Evolutionary conservation across 2,888 invertebrate species (phyloP).

Genomic region (Helobdella robusta): DNA sequence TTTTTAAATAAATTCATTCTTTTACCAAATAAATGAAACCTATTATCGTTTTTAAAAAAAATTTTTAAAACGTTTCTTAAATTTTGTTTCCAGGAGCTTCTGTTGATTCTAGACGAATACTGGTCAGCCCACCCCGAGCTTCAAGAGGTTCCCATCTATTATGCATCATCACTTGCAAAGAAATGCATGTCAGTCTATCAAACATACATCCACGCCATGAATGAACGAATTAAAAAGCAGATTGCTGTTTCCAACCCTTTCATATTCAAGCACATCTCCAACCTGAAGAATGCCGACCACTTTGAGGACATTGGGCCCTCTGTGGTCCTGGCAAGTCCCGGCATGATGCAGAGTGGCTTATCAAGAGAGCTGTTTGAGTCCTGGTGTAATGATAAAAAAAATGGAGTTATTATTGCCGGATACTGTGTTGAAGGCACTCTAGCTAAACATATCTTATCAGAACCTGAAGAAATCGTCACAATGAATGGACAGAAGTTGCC

Average conservation of each 20-base stretch:
- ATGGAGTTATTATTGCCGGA: constrained; percentile 95
- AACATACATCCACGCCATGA: constrained; percentile 98
- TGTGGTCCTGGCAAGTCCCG: constrained; percentile 98
- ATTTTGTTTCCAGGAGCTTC: constrained; percentile 57
- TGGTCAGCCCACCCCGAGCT: constrained; percentile 94
- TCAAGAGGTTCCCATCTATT: constrained; percentile 97
- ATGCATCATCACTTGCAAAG: constrained; percentile 95
- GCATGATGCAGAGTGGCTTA: constrained; percentile 98
- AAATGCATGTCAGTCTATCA: constrained; percentile 99
- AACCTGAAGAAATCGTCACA: constrained; percentile 91
- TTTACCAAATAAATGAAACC: too few species aligned
- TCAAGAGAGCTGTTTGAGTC: constrained; percentile 93
- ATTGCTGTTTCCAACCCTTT: constrained; percentile 97
- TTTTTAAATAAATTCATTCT: too few species aligned
- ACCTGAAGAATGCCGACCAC: constrained; percentile 79
- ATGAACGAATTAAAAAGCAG: constrained; percentile 86
- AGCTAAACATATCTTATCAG: constrained; percentile 72
- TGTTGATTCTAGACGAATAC: constrained; percentile 89
- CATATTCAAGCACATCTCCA: constrained; percentile 83
- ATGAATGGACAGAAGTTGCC: constrained; percentile 91
- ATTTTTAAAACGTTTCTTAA: neutral
- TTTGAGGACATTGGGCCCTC: constrained; percentile 99
- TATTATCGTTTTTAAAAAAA: too few species aligned
- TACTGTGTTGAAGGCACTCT: constrained; percentile 57
- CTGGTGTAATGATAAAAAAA: constrained; percentile 96